Conservation (phyloP, 2,113 vertebrate species). For the Bos taurus region ARS-UCD2.0 NC_037328.1:40672501-40673000, state of each 20-base stretch:
- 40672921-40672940: background rate
- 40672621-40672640: background rate
- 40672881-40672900: background rate
- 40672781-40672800: background rate
- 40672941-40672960: background rate
- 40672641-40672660: background rate
- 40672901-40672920: background rate
- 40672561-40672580: background rate
- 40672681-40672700: background rate
- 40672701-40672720: background rate
- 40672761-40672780: background rate
- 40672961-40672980: background rate
- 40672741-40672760: background rate
- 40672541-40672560: background rate
- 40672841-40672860: background rate
- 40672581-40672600: background rate
- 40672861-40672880: background rate
- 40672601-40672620: background rate
- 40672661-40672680: background rate
- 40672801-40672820: background rate
- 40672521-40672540: background rate
- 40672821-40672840: background rate
- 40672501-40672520: background rate
- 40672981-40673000: background rate
- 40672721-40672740: background rate